Conservation (phyloP, 2,888 invertebrate genomes). For the Furcula furcula region DNA sequence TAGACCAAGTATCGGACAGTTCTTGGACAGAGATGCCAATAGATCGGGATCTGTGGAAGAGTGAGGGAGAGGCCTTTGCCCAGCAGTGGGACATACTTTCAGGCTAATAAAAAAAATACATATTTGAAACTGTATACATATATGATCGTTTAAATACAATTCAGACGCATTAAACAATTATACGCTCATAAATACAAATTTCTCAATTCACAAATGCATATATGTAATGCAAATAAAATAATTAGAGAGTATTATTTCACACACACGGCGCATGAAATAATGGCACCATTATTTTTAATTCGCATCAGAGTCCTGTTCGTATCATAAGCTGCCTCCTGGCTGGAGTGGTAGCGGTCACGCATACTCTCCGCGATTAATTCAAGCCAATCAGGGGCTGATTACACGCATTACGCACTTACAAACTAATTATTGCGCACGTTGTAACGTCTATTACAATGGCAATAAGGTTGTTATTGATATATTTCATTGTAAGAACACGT, state of each 20-base stretch:
- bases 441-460: slow-evolving; percentile 27
- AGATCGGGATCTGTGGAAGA: no score
- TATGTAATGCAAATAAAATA: slow-evolving; percentile 39
- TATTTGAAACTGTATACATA: no score
- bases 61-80: no score
- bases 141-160: no score
- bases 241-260: slow-evolving; percentile 45
- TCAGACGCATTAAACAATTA: no score
- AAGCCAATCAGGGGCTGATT: slow-evolving; percentile 78
- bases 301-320: slow-evolving; percentile 53
- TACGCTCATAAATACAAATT: slow-evolving; percentile 23
- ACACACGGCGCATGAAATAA: slow-evolving; percentile 63
- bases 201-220: slow-evolving; percentile 34
- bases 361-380: slow-evolving; percentile 76
- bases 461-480: slow-evolving; percentile 35
- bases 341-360: slow-evolving; percentile 76
- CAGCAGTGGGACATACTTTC: no score
- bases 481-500: slow-evolving; percentile 7
- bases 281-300: slow-evolving; percentile 77
- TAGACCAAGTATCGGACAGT: no score
- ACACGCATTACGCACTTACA: slow-evolving; percentile 72
- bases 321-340: slow-evolving; percentile 58
- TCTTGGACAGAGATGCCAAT: no score
- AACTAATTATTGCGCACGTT: slow-evolving; percentile 38
- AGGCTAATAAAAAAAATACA: no score